Evolutionary conservation across 37 sponge, comb jelly and placozoan species (phyloP).

Genomic region (Geodia barretti): DNA sequence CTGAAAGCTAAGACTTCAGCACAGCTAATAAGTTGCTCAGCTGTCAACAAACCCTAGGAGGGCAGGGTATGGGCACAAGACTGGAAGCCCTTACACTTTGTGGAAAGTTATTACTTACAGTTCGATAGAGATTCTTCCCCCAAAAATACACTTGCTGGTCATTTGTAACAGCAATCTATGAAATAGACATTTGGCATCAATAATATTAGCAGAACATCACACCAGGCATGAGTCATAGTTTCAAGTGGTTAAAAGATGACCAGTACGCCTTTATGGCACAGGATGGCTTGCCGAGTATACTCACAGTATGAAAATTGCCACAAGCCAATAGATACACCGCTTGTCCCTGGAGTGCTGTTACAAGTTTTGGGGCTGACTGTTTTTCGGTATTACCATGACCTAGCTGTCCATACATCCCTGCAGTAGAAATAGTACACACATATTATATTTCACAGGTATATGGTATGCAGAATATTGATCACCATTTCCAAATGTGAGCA

Average conservation of each 20-base stretch:
- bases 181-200: not conserved
- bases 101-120: too few species aligned
- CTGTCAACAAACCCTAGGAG: too few species aligned
- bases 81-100: too few species aligned
- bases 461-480: not conserved
- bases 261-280: too few species aligned
- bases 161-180: conserved; percentile 54
- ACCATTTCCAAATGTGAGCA: conserved; percentile 84
- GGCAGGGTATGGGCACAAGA: too few species aligned
- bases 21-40: too few species aligned
- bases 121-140: conserved; percentile 59
- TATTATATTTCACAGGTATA: not conserved
- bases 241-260: too few species aligned
- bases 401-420: conserved; percentile 79
- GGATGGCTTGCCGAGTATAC: too few species aligned
- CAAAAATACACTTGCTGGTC: conserved; percentile 56
- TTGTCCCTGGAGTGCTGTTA: conserved; percentile 19
- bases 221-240: too few species aligned
- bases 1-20: too few species aligned
- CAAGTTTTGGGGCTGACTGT: conserved; percentile 44
- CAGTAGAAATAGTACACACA: not conserved
- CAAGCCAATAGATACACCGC: conserved; percentile 59
- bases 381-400: conserved; percentile 74
- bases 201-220: too few species aligned
- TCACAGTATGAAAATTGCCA: conserved; percentile 75